A percentile compares a stretch with the other conserved stretches of the same genome.
These are phyloP conservation scores for Drosophila picticornis DNA, from an alignment of 2,888 invertebrate species.

Conservation along the genomic window DNA sequence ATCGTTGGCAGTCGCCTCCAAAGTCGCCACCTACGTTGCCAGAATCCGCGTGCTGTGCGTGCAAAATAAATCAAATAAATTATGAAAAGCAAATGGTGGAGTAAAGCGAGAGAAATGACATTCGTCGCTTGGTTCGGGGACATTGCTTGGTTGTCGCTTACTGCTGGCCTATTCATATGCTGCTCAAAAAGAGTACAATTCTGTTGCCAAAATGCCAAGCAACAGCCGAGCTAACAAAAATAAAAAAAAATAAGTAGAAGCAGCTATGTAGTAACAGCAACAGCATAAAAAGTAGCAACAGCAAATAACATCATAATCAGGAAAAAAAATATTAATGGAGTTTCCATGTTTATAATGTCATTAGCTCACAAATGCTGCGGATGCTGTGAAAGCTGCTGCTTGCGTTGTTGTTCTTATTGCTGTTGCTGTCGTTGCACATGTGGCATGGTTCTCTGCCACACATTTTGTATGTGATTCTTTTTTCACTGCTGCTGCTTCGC, in stretches of 20 bases:
- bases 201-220: slow-evolving; percentile 45
- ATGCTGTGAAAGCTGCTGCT: slow-evolving; percentile 58
- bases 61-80: slow-evolving; percentile 79
- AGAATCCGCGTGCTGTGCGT: slow-evolving; percentile 71
- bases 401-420: slow-evolving; percentile 10
- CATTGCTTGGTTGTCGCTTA: slow-evolving; percentile 19
- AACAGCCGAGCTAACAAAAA: slow-evolving; percentile 22
- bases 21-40: slow-evolving; percentile 16
- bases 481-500: slow-evolving; percentile 44
- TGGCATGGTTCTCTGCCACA: slow-evolving; percentile 75
- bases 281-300: slow-evolving; percentile 68
- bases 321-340: slow-evolving; percentile 77
- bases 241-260: slow-evolving; percentile 7
- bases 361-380: slow-evolving; percentile 82
- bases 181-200: slow-evolving; percentile 58
- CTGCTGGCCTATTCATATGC: slow-evolving; percentile 67
- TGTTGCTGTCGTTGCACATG: slow-evolving; percentile 66
- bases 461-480: slow-evolving; percentile 75
- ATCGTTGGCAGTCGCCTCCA: slow-evolving; percentile 17
- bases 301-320: slow-evolving; percentile 72
- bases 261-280: slow-evolving; percentile 45
- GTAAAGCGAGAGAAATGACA: slow-evolving; percentile 70
- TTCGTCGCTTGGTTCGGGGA: slow-evolving; percentile 29
- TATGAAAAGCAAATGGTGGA: slow-evolving; percentile 55
- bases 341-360: slow-evolving; percentile 83